These are phyloP conservation scores for Leptestheria dahalacensis DNA, from an alignment of 1,140 invertebrate genomes.

Conservation along the genomic window DNA sequence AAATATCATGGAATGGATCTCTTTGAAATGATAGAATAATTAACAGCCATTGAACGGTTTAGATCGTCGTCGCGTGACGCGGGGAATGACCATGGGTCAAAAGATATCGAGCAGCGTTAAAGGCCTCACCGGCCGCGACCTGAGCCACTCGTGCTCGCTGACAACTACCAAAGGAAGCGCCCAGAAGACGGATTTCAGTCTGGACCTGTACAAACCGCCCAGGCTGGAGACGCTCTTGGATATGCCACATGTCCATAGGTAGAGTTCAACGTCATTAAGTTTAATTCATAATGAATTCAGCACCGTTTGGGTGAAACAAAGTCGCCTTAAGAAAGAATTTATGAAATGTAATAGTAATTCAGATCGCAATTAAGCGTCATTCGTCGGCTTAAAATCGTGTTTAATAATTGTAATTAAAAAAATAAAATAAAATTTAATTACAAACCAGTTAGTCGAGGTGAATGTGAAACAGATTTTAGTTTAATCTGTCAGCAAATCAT, in stretches of 20 bases:
- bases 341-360: too few species aligned
- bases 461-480: too few species aligned
- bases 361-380: too few species aligned
- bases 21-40: background rate
- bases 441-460: too few species aligned
- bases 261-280: background rate
- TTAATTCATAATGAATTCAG: too few species aligned
- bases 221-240: slow-evolving; percentile 87
- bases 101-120: slow-evolving; percentile 65
- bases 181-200: slow-evolving; percentile 52
- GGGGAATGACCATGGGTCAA: slow-evolving; percentile 89
- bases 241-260: slow-evolving; percentile 53
- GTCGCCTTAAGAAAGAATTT: too few species aligned
- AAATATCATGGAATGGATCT: background rate
- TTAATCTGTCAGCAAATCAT: too few species aligned
- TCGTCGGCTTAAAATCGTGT: too few species aligned
- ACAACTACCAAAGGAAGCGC: background rate
- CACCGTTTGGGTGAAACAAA: too few species aligned
- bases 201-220: slow-evolving; percentile 67
- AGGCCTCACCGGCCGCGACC: slow-evolving; percentile 62
- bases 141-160: slow-evolving; percentile 59
- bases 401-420: background rate
- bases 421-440: too few species aligned
- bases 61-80: slow-evolving; percentile 22
- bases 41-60: background rate